These are phyloP conservation scores for Aix galericulata DNA, from an alignment of 2,113 vertebrate genomes.

Conservation along the genomic window DNA sequence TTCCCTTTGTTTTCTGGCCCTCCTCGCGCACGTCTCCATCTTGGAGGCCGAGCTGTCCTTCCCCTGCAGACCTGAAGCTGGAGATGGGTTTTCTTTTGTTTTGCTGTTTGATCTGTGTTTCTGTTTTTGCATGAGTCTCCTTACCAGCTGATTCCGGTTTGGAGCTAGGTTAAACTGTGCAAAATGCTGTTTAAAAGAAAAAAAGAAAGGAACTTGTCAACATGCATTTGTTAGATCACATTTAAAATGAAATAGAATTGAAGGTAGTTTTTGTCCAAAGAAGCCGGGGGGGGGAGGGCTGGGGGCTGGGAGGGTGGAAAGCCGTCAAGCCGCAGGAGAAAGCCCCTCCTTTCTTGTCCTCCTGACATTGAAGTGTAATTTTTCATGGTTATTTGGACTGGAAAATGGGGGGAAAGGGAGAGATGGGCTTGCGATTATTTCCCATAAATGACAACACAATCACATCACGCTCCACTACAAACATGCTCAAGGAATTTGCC, in stretches of 20 bases:
- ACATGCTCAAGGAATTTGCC: constrained; percentile 85
- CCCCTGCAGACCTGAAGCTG: neutral
- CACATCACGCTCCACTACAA: constrained; percentile 95
- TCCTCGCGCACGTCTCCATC: neutral
- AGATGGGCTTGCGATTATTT: constrained; percentile 93
- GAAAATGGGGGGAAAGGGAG: constrained; percentile 90
- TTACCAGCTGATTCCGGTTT: constrained; percentile 71
- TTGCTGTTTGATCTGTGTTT: constrained; percentile 33
- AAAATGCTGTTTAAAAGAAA: constrained; percentile 74
- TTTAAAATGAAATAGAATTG: constrained; percentile 77
- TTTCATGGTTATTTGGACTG: constrained; percentile 99
- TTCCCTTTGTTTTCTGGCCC: neutral
- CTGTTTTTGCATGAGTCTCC: constrained; percentile 52
- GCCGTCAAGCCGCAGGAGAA: constrained; percentile 73
- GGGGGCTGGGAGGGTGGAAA: constrained; percentile 73
- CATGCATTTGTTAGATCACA: constrained; percentile 78
- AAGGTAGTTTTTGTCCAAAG: constrained; percentile 77
- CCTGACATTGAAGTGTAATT: constrained; percentile 97
- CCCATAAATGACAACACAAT: constrained; percentile 99
- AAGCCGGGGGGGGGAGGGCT: constrained; percentile 47
- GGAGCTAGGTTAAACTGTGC: constrained; percentile 75
- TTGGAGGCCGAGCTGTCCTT: neutral
- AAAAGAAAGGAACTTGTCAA: constrained; percentile 76
- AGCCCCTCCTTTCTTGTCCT: constrained; percentile 85
- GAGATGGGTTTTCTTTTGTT: constrained; percentile 39